Base-by-base conservation (phyloP, 2,888 invertebrate species). In the Poecilobothrus nobilitatus region DNA sequence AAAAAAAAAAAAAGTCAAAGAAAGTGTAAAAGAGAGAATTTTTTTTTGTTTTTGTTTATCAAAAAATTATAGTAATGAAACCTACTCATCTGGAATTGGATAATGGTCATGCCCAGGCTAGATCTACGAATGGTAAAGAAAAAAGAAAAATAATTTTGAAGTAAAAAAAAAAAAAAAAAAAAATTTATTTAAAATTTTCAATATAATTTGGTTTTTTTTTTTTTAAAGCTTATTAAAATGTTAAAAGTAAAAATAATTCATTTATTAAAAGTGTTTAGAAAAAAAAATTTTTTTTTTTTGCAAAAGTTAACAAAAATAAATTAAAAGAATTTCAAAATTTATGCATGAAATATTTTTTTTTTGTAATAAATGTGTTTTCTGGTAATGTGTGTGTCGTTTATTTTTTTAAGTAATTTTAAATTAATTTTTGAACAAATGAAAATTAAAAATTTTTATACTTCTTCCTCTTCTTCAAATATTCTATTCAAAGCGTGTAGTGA, bases 41-140 rank as follows among this genome's bases (percentile, higher is more conserved):
- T 65, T 5, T 27, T 66, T 66, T n/a, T n/a, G n/a, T n/a, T 69
- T 70, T 65, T 64, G 18, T 65, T 68, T 68, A 44, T 44, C 37
- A 63, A 66, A 71, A 70, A 65, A 71, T 68, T 71, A 67, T 72
- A 78, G 86, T 87, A 78, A 87, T 86, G 83, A 89, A 89, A 83
- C 89, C 89, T 76, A 86, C 87, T 79, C 86, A 88, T 83, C 85
- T 89, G 83, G 89, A 89, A 84, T 86, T 89, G 78, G 84, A 83
- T 81, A 84, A 84, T 83, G 83, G 83, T 80, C 82, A 83, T 70
- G 73, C 81, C 76, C 83, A 85, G 79, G 86, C 86, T 80, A 88
- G 88, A 82, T 91, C 91, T 84, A 86, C 89, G 84, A 91, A 91
- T 85, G 92, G 92, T 92, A 90, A 89, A 85, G 70, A 18, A 4